Evolutionary conservation across 1,140 invertebrate genomes (phyloP), one percentile per base, ranked within the genome.

Genomic region (Bombus superbus): DNA sequence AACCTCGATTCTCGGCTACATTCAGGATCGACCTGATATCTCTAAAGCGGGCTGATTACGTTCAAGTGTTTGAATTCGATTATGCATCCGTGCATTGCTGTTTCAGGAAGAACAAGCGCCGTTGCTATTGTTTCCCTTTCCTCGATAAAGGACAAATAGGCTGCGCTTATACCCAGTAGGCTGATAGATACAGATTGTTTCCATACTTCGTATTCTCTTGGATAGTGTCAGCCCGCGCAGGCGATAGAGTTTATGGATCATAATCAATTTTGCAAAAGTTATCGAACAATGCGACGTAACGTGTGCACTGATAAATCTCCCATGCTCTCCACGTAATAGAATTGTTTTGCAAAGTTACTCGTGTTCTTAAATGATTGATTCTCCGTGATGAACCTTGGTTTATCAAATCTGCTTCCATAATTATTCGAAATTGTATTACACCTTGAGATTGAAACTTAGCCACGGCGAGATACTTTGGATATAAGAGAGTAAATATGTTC

Each of bases 1-100:
- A 89, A 71, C 87, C 84, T 68, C 84, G 88, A 83, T 89, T 86
- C 74, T 75, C 32, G n/a, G 82, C 59, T 78, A 77, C 69, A 74
- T 89, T 47, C 42, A 62, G 71, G 38, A 44, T 83, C 72, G 66
- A 78, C 85, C 69, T 18, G 59, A 89, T 79, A 88, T 38, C 62
- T 69, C 66, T 57, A 53, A 64, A 42, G 15, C 47, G 53, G 66
- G 66, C 84, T 89, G 88, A 89, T 89, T 89, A 89, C 38, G 68
- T 42, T 72, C 84, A 57, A 71, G 87, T 74, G 85, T 86, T 82
- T 79, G 64, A 64, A 85, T 80, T 80, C 76, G 77, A 85, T 85
- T 85, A 85, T 40, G 68, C 66, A 2, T 5, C 22, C 13, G 35
- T 11, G 5, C 40, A 53, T 22, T 5, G 68, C 66, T 38, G 76